Base-by-base conservation (phyloP, 2,113 vertebrate genomes). In the Physeter macrocephalus region DNA sequence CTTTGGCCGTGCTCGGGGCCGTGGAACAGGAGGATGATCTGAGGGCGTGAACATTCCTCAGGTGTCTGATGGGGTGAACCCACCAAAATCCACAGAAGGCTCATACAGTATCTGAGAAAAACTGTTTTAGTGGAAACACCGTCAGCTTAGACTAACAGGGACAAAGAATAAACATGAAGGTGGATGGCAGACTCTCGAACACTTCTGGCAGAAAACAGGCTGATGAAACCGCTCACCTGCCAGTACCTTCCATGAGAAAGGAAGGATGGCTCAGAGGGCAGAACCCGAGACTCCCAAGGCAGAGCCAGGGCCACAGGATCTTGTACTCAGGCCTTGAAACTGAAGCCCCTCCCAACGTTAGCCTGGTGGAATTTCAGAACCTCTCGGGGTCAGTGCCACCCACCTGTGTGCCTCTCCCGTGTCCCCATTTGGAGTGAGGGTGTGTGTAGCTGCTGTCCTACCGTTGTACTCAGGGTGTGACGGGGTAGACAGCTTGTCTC, bases 1-100 rank as follows among this genome's bases (percentile, higher is more conserved):
- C 29, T 46, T 3, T 8, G 71, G 8, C 0, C 1, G 6, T 0
- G 0, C 71, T 74, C 71, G 27, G 71, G 13, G 8, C 27, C 71
- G 43, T 13, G 39, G 71, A 29, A 25, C 39, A 43, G 39, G 39
- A 43, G 25, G 8, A 4, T 31, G 14, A 29, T 46, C 25, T 46
- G 27, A 29, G 72, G 72, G 72, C 8, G 5, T 52, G 15, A 52
- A 46, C 72, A 18, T 17, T 27, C 29, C 8, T 31, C 49, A 52
- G 49, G 6, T 75, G 29, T 67, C 34, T n/a, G 31, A 23, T 8
- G 25, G 39, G 4, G 5, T 1, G 21, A 67, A 29, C 39, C 20
- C 27, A 1, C 17, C 15, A 15, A 21, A 25, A 17, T 8, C 34
- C 17, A 8, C 52, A 78, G 69, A 2, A 90, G 31, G 57, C 78